phyloP scores from a whole-genome alignment of 37 sponge, comb jelly and placozoan species.

The Spongilla lacustris region DNA sequence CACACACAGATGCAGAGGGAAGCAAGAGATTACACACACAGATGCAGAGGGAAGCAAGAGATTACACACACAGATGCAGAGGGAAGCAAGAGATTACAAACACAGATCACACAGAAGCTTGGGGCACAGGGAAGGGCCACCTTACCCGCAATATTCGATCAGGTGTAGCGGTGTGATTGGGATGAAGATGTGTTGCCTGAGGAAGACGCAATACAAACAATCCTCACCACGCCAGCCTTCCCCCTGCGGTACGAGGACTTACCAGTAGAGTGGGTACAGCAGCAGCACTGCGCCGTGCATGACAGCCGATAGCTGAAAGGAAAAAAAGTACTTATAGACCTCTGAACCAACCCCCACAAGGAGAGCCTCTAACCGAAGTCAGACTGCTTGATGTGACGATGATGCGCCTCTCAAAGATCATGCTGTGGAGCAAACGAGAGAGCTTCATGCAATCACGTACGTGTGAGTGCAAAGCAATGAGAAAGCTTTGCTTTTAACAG shows the following conservation, averaged over 20 bases:
- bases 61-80: neutral
- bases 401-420: conserved; percentile 87
- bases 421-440: conserved; percentile 30
- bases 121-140: neutral
- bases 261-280: conserved; percentile 83
- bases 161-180: conserved; percentile 82
- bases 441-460: neutral
- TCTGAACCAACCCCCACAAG: neutral
- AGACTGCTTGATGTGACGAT: conserved; percentile 76
- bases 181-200: conserved; percentile 89
- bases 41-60: neutral
- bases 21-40: neutral
- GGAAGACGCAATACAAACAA: neutral
- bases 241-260: neutral
- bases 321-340: neutral
- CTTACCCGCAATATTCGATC: conserved; percentile 88
- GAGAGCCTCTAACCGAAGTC: conserved; percentile 52
- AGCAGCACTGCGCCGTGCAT: conserved; percentile 69
- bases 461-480: too few relatives aligned
- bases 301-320: conserved; percentile 71
- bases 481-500: too few relatives aligned
- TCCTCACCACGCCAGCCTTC: too few relatives aligned
- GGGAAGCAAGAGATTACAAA: neutral
- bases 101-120: too few relatives aligned
- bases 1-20: too few relatives aligned